A percentile compares a stretch with the other conserved stretches of the same genome.
Evolutionary conservation across 2,113 vertebrate species (phyloP).

Genomic region (Tichodroma muraria): DNA sequence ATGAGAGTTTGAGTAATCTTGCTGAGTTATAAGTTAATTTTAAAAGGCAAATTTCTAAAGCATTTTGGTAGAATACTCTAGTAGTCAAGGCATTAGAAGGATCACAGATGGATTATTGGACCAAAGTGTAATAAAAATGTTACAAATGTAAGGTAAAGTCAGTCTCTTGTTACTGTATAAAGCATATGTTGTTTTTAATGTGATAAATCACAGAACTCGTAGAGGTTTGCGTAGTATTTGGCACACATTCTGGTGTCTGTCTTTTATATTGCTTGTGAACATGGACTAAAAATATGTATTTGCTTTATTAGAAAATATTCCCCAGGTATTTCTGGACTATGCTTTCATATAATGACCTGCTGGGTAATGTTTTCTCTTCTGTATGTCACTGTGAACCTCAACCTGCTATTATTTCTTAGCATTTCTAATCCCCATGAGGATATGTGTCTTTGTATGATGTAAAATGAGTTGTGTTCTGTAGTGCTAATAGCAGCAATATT

Average conservation of each 20-base stretch:
- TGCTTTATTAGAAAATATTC: background rate
- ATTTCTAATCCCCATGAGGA: background rate
- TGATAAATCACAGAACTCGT: background rate
- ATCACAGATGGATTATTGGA: slow-evolving; percentile 14
- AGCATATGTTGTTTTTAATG: slow-evolving; percentile 34
- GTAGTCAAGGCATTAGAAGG: background rate
- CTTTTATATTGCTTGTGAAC: background rate
- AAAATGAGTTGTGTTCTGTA: background rate
- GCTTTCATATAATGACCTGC: background rate
- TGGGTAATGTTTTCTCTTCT: background rate
- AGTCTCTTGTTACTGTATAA: slow-evolving; percentile 5
- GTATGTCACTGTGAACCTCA: background rate
- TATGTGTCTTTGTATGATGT: background rate
- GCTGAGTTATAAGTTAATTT: background rate
- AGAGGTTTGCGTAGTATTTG: background rate
- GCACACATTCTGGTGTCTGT: background rate
- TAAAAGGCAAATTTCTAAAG: background rate
- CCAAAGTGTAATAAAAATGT: slow-evolving; percentile 10
- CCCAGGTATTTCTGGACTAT: background rate
- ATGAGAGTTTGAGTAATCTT: background rate
- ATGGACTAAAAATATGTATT: background rate
- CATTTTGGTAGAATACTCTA: background rate
- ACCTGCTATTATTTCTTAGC: background rate
- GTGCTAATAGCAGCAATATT: background rate
- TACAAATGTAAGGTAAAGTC: slow-evolving; percentile 6